Percentiles rank a stretch among this genome's conserved stretches.
phyloP scores from a whole-genome alignment of 2,888 invertebrate species.

The Papilio elwesi region DNA sequence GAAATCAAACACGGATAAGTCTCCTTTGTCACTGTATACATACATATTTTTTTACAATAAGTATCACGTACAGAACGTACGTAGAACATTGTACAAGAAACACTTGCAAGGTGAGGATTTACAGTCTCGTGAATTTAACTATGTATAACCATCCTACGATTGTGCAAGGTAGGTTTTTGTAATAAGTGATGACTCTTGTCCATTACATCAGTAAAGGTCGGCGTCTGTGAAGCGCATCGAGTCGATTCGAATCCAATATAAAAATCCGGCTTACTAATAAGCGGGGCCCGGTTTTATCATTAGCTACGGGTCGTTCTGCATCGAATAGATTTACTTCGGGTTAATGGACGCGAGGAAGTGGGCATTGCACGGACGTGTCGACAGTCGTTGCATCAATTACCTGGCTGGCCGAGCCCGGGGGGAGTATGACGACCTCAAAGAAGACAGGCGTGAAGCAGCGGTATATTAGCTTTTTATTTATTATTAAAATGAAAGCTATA shows the following conservation, averaged over 20 bases:
- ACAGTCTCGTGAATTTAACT: neutral
- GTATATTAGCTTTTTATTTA: too few species aligned
- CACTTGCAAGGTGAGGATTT: neutral
- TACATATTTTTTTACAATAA: too few species aligned
- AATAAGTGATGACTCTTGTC: neutral
- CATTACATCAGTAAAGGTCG: neutral
- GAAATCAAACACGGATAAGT: too few species aligned
- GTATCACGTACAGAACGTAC: too few species aligned
- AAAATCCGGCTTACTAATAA: neutral
- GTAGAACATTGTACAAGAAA: neutral
- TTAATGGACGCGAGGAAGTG: neutral
- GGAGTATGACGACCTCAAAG: too few species aligned
- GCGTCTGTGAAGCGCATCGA: neutral
- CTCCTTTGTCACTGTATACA: too few species aligned
- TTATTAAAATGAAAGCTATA: too few species aligned
- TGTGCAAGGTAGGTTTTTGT: neutral
- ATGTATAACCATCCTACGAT: neutral
- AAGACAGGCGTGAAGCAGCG: too few species aligned
- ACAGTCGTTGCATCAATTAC: neutral
- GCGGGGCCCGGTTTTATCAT: conserved; percentile 4
- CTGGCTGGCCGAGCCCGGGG: too few species aligned
- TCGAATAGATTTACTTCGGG: conserved; percentile 7
- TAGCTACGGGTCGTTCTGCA: conserved; percentile 14
- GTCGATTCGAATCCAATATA: neutral
- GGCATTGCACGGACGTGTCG: neutral